phyloP scores from a whole-genome alignment of 2,797 vertebrate species.

The Lepilemur septentrionalis region DNA sequence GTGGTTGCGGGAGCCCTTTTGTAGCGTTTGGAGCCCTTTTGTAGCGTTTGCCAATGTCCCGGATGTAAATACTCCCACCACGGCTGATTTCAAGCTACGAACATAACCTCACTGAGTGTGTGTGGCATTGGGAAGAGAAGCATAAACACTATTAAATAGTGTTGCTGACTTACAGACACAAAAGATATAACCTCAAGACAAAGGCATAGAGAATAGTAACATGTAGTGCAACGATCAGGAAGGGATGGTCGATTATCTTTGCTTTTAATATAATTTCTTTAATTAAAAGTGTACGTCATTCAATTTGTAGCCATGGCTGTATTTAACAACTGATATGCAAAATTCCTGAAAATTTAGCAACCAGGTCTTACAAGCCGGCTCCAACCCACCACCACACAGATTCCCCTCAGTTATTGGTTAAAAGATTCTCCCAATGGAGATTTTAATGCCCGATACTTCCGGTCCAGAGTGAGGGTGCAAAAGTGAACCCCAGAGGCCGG shows the following conservation, averaged over 20 bases:
- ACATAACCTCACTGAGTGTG: background rate
- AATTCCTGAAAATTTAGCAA: slow-evolving; percentile 41
- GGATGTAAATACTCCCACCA: background rate
- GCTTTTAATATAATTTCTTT: slow-evolving; percentile 52
- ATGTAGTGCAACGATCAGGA: slow-evolving; percentile 27
- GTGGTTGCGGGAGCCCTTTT: background rate
- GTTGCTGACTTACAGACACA: background rate
- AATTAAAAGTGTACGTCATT: slow-evolving; percentile 5
- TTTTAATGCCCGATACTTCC: background rate
- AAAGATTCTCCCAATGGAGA: background rate
- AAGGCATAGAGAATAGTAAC: background rate
- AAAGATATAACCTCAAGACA: background rate
- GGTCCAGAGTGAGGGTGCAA: background rate
- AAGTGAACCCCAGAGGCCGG: background rate
- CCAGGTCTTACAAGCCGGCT: background rate
- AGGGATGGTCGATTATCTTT: background rate
- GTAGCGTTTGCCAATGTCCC: background rate
- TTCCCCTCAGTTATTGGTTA: background rate
- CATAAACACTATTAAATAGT: background rate
- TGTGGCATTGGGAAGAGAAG: background rate
- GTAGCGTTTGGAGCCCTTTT: background rate
- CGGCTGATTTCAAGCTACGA: background rate
- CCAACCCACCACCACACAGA: background rate
- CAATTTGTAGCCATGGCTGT: slow-evolving; percentile 34
- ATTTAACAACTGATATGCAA: slow-evolving; percentile 15